These are phyloP conservation scores for Tridacna crocea DNA, from an alignment of 2,888 invertebrate species.

Conservation along the genomic window DNA sequence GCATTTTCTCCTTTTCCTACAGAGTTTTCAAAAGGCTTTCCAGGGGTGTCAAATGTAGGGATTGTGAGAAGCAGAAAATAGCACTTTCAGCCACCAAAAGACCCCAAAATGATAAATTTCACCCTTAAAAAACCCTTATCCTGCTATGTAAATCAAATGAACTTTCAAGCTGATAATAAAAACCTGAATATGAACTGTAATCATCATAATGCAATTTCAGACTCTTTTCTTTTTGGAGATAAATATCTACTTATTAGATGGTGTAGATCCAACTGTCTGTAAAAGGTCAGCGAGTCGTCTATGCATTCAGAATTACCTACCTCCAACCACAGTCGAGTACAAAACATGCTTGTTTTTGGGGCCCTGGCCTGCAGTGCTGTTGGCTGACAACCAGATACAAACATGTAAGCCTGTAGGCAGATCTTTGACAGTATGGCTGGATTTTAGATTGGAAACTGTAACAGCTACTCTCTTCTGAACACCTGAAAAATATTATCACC, in stretches of 20 bases:
- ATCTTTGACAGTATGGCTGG: slow-evolving; percentile 1
- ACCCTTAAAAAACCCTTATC: too few species aligned
- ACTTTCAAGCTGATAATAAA: too few species aligned
- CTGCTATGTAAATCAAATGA: too few species aligned
- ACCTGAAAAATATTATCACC: background rate
- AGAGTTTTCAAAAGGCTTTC: too few species aligned
- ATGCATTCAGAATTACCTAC: background rate
- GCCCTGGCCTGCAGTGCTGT: slow-evolving; percentile 10
- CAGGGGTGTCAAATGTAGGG: too few species aligned
- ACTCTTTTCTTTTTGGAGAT: too few species aligned
- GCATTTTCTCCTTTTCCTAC: too few species aligned
- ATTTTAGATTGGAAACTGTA: background rate
- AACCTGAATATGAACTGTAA: too few species aligned
- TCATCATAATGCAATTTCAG: too few species aligned
- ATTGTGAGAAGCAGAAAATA: too few species aligned
- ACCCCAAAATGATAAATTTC: too few species aligned
- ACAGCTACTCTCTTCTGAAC: background rate
- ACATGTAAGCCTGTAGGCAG: background rate
- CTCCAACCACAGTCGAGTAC: background rate
- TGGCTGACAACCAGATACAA: slow-evolving; percentile 16
- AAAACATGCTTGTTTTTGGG: slow-evolving; percentile 6
- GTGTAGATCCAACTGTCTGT: background rate
- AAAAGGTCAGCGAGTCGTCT: background rate
- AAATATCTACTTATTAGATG: background rate
- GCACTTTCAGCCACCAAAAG: too few species aligned